Conservation (phyloP, 1,140 invertebrate species). For the Drosophila miranda region DNA sequence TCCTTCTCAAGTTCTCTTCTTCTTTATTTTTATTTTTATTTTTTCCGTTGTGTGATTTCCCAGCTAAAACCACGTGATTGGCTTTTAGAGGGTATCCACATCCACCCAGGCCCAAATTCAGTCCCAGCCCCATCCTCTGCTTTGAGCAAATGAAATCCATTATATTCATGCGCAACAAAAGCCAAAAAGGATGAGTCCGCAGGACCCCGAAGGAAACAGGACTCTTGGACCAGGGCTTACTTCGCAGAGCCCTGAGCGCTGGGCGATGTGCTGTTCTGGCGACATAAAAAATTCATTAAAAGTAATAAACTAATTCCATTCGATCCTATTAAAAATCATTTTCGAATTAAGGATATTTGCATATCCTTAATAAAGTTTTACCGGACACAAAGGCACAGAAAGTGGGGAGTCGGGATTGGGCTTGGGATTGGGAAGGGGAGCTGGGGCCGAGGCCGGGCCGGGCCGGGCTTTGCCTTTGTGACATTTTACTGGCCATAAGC, state of each 20-base stretch:
- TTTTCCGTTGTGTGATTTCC: slow-evolving; percentile 6
- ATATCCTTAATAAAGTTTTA: slow-evolving; percentile 82
- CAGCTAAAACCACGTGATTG: slow-evolving; percentile 65
- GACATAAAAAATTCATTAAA: slow-evolving; percentile 83
- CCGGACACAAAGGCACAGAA: slow-evolving; percentile 59
- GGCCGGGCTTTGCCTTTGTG: slow-evolving; percentile 55
- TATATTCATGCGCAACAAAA: slow-evolving; percentile 73
- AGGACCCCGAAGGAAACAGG: slow-evolving; percentile 7
- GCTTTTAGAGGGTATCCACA: slow-evolving; percentile 46
- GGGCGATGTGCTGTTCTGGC: slow-evolving; percentile 3
- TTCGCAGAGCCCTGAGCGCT: slow-evolving; percentile 3
- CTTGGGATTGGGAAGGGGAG: neutral
- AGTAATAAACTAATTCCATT: slow-evolving; percentile 83
- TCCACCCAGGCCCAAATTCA: neutral
- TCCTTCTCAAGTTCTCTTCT: slow-evolving; percentile 1
- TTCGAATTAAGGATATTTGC: slow-evolving; percentile 82
- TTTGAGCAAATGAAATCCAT: slow-evolving; percentile 58
- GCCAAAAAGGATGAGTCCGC: slow-evolving; percentile 14
- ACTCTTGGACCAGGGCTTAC: neutral
- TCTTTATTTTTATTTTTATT: slow-evolving; percentile 13
- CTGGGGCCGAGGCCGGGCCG: too few relatives aligned
- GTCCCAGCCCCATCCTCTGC: too few relatives aligned
- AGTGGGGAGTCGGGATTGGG: neutral
- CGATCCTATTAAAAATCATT: slow-evolving; percentile 83
- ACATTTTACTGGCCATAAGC: slow-evolving; percentile 59